phyloP scores from a whole-genome alignment of 1,140 invertebrate genomes.

The Aphaenogaster rudis region DNA sequence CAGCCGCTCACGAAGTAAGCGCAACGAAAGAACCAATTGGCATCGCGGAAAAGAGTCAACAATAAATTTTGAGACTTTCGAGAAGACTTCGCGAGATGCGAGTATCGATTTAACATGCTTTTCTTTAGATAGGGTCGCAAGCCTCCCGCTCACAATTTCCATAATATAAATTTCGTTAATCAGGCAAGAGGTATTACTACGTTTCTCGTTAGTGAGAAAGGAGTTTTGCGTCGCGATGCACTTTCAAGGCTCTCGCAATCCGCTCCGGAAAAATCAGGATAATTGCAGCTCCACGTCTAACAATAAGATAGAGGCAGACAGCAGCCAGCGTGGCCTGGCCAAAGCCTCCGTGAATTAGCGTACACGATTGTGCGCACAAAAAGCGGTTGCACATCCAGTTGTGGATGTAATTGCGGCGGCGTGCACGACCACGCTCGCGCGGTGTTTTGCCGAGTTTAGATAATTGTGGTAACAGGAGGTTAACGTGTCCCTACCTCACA shows the following conservation, averaged over 20 bases:
- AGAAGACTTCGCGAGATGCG: no score
- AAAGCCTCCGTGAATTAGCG: constrained; percentile 44
- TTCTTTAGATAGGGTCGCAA: no score
- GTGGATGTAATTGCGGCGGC: constrained; percentile 57
- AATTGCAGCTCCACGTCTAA: constrained; percentile 27
- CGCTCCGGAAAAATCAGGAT: constrained; percentile 48
- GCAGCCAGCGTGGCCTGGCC: neutral
- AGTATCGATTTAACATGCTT: no score
- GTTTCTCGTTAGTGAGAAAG: neutral
- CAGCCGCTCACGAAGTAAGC: no score
- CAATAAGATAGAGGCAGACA: constrained; percentile 45
- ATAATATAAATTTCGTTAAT: neutral
- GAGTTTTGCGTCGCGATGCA: neutral
- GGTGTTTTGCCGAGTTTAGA: constrained; percentile 62
- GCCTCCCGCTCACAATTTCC: neutral
- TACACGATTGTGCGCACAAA: constrained; percentile 50
- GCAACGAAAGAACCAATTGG: no score
- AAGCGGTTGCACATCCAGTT: constrained; percentile 49
- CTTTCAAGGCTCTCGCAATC: constrained; percentile 20
- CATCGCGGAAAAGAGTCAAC: no score
- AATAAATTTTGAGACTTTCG: no score
- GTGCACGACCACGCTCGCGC: neutral
- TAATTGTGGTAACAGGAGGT: constrained; percentile 54
- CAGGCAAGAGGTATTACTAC: neutral
- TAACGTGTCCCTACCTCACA: constrained; percentile 37